Evolutionary conservation across 2,113 vertebrate genomes (phyloP), one percentile per base, ranked within the genome.

Genomic region (Petroica traversi): DNA sequence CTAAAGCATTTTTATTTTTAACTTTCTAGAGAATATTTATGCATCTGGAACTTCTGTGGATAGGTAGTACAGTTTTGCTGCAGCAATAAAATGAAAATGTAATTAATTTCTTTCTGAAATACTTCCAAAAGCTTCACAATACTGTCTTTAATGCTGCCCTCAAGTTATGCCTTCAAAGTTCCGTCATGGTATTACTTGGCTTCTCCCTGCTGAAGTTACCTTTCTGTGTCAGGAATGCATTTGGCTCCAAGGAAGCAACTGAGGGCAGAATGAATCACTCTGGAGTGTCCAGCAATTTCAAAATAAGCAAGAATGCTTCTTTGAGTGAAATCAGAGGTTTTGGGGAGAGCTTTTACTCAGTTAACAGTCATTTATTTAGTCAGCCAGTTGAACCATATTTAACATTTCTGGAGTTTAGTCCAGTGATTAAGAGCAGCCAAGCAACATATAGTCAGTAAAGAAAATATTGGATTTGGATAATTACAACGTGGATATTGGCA

Each of bases 1-100:
- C 83, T 72, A 81, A 52, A 95, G 22, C 52, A n/a, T 77, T 91
- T 91, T 92, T 92, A 94, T 96, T 96, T 96, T 93, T 95, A 96
- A 92, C 86, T 78, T 93, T 87, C 89, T 94, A 79, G 69, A 95
- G 87, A 79, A 45, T 93, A 79, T 89, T 84, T 66, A 49, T 92
- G 77, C 67, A 91, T 95, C 74, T 95, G 94, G 83, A 87, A 92
- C 87, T 82, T 93, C 62, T 82, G 66, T 72, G 52, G 49, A 73
- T 87, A 92, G 93, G 89, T 93, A 91, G 34, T 77, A 55, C 58
- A 55, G 72, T 88, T 93, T 77, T 85, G 48, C 62, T 64, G 91
- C 69, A 74, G 81, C 57, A 75, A 55, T 91, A 94, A 91, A 94
- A 86, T 87, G 55, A 92, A 86, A 91, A 91, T 84, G 26, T 86